A percentile compares a stretch with the other conserved stretches of the same genome.
Evolutionary conservation across 2,888 invertebrate genomes (phyloP).

Genomic region (Mesoligia furuncula): DNA sequence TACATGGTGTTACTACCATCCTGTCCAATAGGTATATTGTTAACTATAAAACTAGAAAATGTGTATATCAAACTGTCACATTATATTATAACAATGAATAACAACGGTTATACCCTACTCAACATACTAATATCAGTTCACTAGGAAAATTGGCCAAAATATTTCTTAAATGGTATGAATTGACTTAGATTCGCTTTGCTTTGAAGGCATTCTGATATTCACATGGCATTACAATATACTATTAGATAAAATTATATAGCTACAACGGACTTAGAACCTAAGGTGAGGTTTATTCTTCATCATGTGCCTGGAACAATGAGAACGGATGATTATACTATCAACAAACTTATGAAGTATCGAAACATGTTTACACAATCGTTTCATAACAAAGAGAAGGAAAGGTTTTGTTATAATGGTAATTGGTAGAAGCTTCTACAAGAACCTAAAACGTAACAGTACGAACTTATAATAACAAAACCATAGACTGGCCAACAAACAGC

Average conservation of each 20-base stretch:
- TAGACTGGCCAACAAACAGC: not conserved
- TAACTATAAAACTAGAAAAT: slow-evolving; percentile 42
- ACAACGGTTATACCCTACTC: slow-evolving; percentile 37
- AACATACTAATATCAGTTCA: slow-evolving; percentile 29
- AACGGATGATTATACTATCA: slow-evolving; percentile 12
- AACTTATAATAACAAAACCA: too few species aligned
- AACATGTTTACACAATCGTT: slow-evolving; percentile 1
- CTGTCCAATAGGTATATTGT: slow-evolving; percentile 24
- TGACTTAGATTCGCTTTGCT: slow-evolving; percentile 83
- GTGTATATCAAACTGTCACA: slow-evolving; percentile 27
- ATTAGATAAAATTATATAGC: slow-evolving; percentile 79
- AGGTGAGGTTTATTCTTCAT: slow-evolving; percentile 97
- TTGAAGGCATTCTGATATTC: slow-evolving; percentile 82
- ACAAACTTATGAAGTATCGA: slow-evolving; percentile 1
- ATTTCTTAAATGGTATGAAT: slow-evolving; percentile 82
- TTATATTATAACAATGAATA: slow-evolving; percentile 28
- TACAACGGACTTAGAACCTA: slow-evolving; percentile 91
- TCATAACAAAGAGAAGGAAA: slow-evolving; percentile 22
- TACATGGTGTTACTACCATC: slow-evolving; percentile 36
- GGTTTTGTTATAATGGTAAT: not conserved
- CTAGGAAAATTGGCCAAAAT: slow-evolving; percentile 73
- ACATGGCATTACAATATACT: slow-evolving; percentile 79
- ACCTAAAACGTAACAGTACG: not conserved
- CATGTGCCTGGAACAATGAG: slow-evolving; percentile 93
- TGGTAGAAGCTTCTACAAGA: not conserved